A percentile compares a stretch with the other conserved stretches of the same genome.
phyloP scores from a whole-genome alignment of 2,888 invertebrate genomes.

The Gandaritis pyraliata region DNA sequence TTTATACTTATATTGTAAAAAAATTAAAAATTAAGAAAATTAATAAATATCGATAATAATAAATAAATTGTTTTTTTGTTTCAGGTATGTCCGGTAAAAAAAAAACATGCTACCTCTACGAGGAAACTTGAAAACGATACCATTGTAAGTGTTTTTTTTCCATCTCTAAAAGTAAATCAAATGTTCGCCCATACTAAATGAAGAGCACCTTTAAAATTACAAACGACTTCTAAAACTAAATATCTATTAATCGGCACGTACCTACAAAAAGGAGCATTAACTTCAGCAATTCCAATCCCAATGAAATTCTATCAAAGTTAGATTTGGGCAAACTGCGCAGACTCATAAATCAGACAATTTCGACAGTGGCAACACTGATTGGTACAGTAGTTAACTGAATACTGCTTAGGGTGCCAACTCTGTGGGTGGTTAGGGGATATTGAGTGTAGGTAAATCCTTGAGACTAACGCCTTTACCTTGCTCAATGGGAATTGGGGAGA shows the following conservation, averaged over 20 bases:
- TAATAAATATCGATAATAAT: too few relatives aligned
- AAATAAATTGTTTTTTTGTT: slow-evolving; percentile 45
- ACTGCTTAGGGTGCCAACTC: slow-evolving; percentile 46
- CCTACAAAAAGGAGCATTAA: slow-evolving; percentile 17
- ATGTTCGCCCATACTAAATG: neutral
- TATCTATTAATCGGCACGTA: too few relatives aligned
- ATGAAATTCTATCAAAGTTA: slow-evolving; percentile 27
- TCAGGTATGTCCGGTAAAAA: slow-evolving; percentile 33
- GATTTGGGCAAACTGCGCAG: slow-evolving; percentile 60
- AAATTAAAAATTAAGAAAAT: too few relatives aligned
- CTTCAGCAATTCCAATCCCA: slow-evolving; percentile 25
- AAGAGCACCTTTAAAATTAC: too few relatives aligned
- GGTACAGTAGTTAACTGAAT: slow-evolving; percentile 54
- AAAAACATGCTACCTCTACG: neutral
- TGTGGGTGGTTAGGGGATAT: slow-evolving; percentile 36
- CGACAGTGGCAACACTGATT: slow-evolving; percentile 64
- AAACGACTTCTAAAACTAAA: neutral
- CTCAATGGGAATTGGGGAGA: neutral
- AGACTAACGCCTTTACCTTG: slow-evolving; percentile 8
- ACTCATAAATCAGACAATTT: slow-evolving; percentile 75
- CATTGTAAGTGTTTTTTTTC: slow-evolving; percentile 14
- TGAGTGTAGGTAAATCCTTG: slow-evolving; percentile 16
- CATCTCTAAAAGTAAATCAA: neutral
- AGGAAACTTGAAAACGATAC: neutral
- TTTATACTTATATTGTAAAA: too few relatives aligned